Conservation (phyloP, 2,888 invertebrate species). For the Sinodicranocentrus sp. region DNA sequence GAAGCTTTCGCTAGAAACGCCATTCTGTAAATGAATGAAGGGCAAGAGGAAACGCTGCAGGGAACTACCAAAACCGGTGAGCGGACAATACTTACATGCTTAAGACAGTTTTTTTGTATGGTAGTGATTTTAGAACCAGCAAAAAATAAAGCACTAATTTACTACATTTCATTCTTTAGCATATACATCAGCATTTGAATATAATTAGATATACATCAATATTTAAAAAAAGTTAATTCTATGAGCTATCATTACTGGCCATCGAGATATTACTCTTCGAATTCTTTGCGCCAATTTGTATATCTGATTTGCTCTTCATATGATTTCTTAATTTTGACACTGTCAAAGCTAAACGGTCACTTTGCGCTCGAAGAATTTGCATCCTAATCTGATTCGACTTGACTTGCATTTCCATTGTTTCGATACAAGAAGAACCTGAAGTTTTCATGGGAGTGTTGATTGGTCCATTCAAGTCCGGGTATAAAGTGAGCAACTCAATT, state of each 20-base stretch:
- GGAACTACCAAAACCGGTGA: too few relatives aligned
- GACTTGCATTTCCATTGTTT: slow-evolving; percentile 70
- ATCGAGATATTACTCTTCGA: too few relatives aligned
- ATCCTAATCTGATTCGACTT: slow-evolving; percentile 68
- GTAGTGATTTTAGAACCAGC: too few relatives aligned
- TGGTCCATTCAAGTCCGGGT: slow-evolving; percentile 68
- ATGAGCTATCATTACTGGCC: too few relatives aligned
- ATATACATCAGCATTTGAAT: too few relatives aligned
- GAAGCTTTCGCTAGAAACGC: slow-evolving; percentile 50
- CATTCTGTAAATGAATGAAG: slow-evolving; percentile 19
- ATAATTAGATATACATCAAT: too few relatives aligned
- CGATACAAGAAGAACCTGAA: slow-evolving; percentile 45
- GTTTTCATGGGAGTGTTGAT: slow-evolving; percentile 54
- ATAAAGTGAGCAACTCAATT: slow-evolving; percentile 65
- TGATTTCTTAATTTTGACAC: slow-evolving; percentile 62
- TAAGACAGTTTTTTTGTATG: too few relatives aligned
- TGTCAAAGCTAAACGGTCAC: slow-evolving; percentile 56
- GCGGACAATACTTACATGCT: too few relatives aligned
- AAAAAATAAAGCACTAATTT: too few relatives aligned
- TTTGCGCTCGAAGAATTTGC: slow-evolving; percentile 67
- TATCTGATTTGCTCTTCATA: slow-evolving; percentile 36
- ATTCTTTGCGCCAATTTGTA: background rate
- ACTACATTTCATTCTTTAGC: too few relatives aligned
- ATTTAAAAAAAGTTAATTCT: too few relatives aligned
- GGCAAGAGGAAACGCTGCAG: too few relatives aligned